phyloP scores from a whole-genome alignment of 2,113 vertebrate genomes.

The Puntigrus tetrazona region DNA sequence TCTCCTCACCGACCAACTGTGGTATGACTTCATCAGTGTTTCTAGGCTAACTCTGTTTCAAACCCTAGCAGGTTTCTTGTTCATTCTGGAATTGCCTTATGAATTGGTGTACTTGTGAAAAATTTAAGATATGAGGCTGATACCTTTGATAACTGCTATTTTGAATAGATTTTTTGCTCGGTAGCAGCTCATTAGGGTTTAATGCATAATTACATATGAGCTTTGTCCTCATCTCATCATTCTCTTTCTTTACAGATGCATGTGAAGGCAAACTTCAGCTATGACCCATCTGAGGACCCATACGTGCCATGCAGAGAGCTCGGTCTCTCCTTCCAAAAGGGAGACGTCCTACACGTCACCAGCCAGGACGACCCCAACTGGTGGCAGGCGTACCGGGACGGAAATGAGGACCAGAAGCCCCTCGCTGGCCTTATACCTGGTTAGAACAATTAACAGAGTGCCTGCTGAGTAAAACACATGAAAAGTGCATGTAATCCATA shows the following conservation, averaged over 20 bases:
- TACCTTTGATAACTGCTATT: not conserved
- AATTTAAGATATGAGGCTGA: not conserved
- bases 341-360: slow-evolving; percentile 94
- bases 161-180: not conserved
- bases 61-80: not conserved
- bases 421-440: slow-evolving; percentile 95
- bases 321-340: slow-evolving; percentile 92
- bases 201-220: too few species aligned
- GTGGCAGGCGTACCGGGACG: slow-evolving; percentile 98
- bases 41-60: not conserved
- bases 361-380: slow-evolving; percentile 97
- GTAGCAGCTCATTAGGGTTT: not conserved
- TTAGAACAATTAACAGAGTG: not conserved
- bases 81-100: not conserved
- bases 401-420: slow-evolving; percentile 92
- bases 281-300: slow-evolving; percentile 93
- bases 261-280: slow-evolving; percentile 92
- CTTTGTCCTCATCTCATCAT: not conserved
- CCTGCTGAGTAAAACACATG: not conserved
- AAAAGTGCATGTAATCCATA: not conserved
- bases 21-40: slow-evolving; percentile 77
- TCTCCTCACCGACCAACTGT: slow-evolving; percentile 86
- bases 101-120: not conserved
- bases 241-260: slow-evolving; percentile 79
- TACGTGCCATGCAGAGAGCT: slow-evolving; percentile 94